Evolutionary conservation across 2,888 invertebrate species (phyloP), one percentile per base, ranked within the genome.

Genomic region (Habroteleia sp.): DNA sequence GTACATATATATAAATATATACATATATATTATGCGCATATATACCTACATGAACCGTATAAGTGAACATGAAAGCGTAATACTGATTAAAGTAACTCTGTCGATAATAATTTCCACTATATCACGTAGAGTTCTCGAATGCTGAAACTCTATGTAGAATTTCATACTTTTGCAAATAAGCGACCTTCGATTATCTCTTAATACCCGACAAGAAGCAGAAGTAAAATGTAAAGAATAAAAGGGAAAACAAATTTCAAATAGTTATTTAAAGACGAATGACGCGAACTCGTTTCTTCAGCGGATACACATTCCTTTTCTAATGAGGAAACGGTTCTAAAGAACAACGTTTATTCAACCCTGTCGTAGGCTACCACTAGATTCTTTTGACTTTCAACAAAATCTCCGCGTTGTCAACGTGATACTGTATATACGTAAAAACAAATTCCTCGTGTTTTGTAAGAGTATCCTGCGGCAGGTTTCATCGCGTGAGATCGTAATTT

Each of bases 81-180:
- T 74, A 74, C 65, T 71, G 66, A 74, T 66, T 50, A 17, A 41
- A 66, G 23, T 68, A 74, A 77, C 80, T 81, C 83, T 81, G 81
- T 86, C 80, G 85, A 85, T 87, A 85, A 86, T 85, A 84, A 84
- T 72, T 83, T 82, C 79, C 83, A 82, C 76, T 82, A n/a, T 79
- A 84, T 85, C 84, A 80, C 79, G 54, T 86, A 85, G 84, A 83
- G 74, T 77, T 74, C 74, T 81, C 77, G 80, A 73, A 78, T 76
- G 77, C 79, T 78, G 76, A 79, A 81, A 81, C 83, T 86, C 84
- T 82, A 66, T 50, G 82, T 86, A 87, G 86, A 83, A 81, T 87
- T 87, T 87, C 87, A 86, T 87, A 87, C 87, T 87, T 87, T 87
- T 87, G 85, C 87, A 87, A 87, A 85, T 84, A 87, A 86, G 84